Evolutionary conservation across 2,888 invertebrate genomes (phyloP).

Genomic region (Anthrax anthrax): DNA sequence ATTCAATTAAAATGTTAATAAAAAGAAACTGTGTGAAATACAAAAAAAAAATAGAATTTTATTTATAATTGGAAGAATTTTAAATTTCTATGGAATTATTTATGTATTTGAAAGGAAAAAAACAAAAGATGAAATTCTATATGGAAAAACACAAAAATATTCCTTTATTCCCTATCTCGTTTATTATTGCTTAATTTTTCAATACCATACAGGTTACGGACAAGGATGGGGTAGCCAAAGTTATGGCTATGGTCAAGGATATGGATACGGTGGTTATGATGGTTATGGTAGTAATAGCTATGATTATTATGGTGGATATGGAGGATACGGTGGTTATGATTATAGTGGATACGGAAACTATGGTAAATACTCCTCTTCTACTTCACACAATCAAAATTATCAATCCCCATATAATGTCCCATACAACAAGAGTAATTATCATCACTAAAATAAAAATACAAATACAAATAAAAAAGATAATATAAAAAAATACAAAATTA

Average conservation of each 20-base stretch:
- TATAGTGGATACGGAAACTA: conserved; percentile 71
- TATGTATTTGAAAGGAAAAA: too few relatives aligned
- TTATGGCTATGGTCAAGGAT: conserved; percentile 51
- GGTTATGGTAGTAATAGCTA: conserved; percentile 59
- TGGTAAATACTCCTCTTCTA: conserved; percentile 44
- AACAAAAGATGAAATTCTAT: too few relatives aligned
- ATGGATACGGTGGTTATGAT: conserved; percentile 54
- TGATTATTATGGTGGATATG: conserved; percentile 61
- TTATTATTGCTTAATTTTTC: too few relatives aligned
- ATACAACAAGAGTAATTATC: conserved; percentile 28
- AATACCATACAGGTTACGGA: conserved; percentile 35
- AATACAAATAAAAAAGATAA: too few relatives aligned
- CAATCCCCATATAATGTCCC: conserved; percentile 30
- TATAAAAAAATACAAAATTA: not conserved
- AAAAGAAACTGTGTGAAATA: too few relatives aligned
- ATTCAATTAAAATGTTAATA: too few relatives aligned
- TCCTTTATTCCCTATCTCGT: too few relatives aligned
- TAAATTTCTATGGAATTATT: too few relatives aligned
- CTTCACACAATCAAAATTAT: conserved; percentile 14
- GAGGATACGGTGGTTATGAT: conserved; percentile 66
- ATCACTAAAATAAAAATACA: conserved; percentile 18
- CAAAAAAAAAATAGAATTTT: too few relatives aligned
- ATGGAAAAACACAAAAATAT: too few relatives aligned
- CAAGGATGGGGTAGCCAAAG: conserved; percentile 52
- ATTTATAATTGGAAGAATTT: too few relatives aligned